A percentile compares a stretch with the other conserved stretches of the same genome.
phyloP scores from a whole-genome alignment of 2,888 invertebrate genomes.

The Parnassius mnemosyne region DNA sequence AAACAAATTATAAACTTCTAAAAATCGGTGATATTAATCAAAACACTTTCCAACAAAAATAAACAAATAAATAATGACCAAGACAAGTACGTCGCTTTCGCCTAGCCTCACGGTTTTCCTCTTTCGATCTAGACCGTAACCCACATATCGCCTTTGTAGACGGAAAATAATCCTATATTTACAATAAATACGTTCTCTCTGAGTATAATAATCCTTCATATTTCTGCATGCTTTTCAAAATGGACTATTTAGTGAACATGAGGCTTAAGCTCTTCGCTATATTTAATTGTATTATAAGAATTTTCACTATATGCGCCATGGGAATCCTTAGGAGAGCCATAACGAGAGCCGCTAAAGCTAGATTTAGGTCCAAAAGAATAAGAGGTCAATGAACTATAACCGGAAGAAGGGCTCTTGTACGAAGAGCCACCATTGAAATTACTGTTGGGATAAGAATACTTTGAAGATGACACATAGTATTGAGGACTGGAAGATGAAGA shows the following conservation, averaged over 20 bases:
- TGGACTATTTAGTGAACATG: constrained; percentile 46
- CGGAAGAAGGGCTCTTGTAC: constrained; percentile 52
- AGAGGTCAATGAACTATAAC: constrained; percentile 56
- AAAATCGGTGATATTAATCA: not conserved
- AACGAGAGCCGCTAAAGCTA: constrained; percentile 57
- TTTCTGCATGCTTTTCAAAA: not conserved
- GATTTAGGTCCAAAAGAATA: constrained; percentile 62
- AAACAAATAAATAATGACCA: constrained; percentile 56
- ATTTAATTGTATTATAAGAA: constrained; percentile 74
- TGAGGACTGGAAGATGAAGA: constrained; percentile 60
- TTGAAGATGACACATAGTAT: constrained; percentile 57
- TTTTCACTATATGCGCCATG: constrained; percentile 69
- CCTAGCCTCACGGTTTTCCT: constrained; percentile 42
- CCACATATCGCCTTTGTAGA: constrained; percentile 33
- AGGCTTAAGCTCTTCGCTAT: constrained; percentile 73
- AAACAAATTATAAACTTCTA: not conserved
- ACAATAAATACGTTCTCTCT: constrained; percentile 40
- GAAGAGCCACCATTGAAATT: constrained; percentile 61
- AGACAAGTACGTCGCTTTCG: constrained; percentile 40
- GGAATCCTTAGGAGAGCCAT: constrained; percentile 55
- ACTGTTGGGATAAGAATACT: constrained; percentile 47
- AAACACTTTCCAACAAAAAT: constrained; percentile 25
- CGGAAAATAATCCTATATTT: constrained; percentile 49
- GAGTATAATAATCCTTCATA: constrained; percentile 1
- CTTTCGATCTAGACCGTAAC: constrained; percentile 33